Conservation (phyloP, 2,113 vertebrate species). For the Gracilinanus agilis region DNA sequence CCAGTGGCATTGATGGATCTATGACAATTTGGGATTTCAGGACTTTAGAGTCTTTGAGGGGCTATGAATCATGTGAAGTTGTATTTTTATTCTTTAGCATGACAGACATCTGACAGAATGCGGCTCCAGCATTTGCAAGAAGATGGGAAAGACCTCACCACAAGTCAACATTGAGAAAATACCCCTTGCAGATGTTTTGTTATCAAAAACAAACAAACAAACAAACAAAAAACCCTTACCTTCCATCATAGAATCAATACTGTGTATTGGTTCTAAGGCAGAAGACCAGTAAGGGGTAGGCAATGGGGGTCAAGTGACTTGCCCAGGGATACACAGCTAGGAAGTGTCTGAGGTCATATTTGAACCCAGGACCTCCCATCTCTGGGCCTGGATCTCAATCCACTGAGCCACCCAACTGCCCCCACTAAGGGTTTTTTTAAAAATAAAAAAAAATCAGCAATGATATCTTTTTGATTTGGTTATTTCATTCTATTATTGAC, state of each 20-base stretch:
- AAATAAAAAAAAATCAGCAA: neutral
- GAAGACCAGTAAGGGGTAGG: too few species aligned
- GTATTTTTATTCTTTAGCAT: neutral
- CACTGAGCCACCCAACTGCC: too few species aligned
- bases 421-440: neutral
- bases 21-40: constrained; percentile 92
- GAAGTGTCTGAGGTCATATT: too few species aligned
- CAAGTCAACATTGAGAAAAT: neutral
- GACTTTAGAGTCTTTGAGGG: constrained; percentile 23
- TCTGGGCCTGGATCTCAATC: too few species aligned
- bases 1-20: constrained; percentile 90
- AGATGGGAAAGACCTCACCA: neutral
- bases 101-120: neutral
- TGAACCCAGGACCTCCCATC: too few species aligned
- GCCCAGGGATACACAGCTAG: too few species aligned
- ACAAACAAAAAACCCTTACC: too few species aligned
- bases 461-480: neutral
- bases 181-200: neutral
- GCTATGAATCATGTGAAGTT: neutral
- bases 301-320: too few species aligned
- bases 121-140: neutral
- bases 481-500: neutral
- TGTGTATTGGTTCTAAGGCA: too few species aligned
- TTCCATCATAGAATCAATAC: too few species aligned
- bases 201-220: too few species aligned